Base-by-base conservation (phyloP, 1,140 invertebrate species). In the Heliconius nattereri region DNA sequence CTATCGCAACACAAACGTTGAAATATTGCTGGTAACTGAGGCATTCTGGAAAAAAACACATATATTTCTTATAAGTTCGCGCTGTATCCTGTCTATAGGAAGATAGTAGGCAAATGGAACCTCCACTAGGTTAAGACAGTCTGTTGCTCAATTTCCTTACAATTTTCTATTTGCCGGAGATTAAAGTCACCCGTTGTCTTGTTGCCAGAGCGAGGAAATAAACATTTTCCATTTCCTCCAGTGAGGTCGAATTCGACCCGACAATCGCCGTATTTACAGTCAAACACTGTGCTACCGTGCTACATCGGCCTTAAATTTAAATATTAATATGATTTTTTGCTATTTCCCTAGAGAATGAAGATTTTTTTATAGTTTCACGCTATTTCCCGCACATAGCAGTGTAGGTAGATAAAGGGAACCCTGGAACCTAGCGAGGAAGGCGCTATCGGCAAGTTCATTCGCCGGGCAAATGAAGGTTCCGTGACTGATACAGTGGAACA, bases 41-140 rank as follows among this genome's bases (percentile, higher is more conserved):
- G 16, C 79, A 81, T 81, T 81, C 79, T 81, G 75, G 26, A 70
- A 79, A 73, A 32, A 54, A n/a, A n/a, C 78, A 35, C 7, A 35
- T 35, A 35, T 23, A 35, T 35, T 71, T 37, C 13, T 16, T 32
- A 16, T 35, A 71, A 32, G 11, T 57, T 57, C 6, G 8, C 49
- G 7, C 19, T 54, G 49, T 19, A 54, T 54, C 32, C 32, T 32
- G 5, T 32, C 3, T 32, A 32, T 32, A 32, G 29, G 3, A 29
- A 29, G 29, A 29, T 29, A 29, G 29, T 29, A 29, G 29, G 29
- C 19, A 5, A 40, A 6, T 45, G 40, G 8, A 16, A 54, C 16
- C 13, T 19, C 13, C 52, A 54, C 5, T 16, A 52, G 11, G 11
- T 16, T 52, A 52, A 16, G 49, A 13, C 16, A 52, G 3, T 20